Conservation (phyloP, 2,888 invertebrate genomes). For the Tipula confusa region DNA sequence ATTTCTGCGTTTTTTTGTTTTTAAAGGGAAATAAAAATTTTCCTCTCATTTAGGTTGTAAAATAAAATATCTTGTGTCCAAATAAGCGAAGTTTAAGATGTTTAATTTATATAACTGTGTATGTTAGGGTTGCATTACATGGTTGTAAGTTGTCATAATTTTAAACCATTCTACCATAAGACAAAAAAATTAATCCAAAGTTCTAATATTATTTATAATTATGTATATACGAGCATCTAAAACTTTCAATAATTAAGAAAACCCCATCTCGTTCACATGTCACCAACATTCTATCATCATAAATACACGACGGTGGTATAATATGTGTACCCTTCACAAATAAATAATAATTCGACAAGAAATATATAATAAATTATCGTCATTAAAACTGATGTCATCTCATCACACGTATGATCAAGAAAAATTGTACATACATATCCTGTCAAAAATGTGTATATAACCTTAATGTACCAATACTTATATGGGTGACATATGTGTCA, state of each 20-base stretch:
- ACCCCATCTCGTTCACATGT: background rate
- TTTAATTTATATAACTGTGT: background rate
- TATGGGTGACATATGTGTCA: conserved; percentile 14
- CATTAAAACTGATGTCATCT: conserved; percentile 20
- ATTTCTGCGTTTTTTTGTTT: background rate
- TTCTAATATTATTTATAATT: background rate
- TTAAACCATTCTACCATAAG: background rate
- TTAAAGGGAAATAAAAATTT: background rate
- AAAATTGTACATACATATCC: background rate
- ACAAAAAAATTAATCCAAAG: background rate
- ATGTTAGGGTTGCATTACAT: background rate
- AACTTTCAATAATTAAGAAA: conserved; percentile 25
- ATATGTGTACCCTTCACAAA: conserved; percentile 25
- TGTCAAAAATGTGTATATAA: background rate
- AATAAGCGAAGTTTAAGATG: conserved; percentile 9
- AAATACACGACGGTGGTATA: background rate
- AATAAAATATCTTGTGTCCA: background rate
- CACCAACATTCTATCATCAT: conserved; percentile 7
- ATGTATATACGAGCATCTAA: background rate
- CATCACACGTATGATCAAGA: background rate
- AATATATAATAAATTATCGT: conserved; percentile 12
- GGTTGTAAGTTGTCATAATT: background rate
- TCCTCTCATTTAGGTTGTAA: background rate
- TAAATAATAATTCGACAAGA: conserved; percentile 25
- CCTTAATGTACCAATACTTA: conserved; percentile 4